Evolutionary conservation across 2,888 invertebrate species (phyloP).

Genomic region (Tipula confusa): DNA sequence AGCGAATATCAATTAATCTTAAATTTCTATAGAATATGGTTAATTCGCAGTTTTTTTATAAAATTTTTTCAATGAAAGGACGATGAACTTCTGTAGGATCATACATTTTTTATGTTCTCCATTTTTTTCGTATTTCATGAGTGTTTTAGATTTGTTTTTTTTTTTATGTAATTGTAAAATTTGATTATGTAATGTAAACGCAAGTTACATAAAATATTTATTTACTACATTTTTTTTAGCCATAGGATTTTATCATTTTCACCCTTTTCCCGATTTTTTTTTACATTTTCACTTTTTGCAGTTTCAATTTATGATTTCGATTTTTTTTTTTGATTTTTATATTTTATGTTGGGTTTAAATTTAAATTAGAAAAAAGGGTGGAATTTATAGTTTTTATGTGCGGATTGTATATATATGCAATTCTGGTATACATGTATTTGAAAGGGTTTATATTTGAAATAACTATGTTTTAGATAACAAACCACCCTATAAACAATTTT

Average conservation of each 20-base stretch:
- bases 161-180: too few species aligned
- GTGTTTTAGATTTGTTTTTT: neutral
- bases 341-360: constrained; percentile 4
- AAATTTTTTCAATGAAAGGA: neutral
- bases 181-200: neutral
- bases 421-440: neutral
- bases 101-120: neutral
- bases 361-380: constrained; percentile 7
- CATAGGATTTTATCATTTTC: neutral
- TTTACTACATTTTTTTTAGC: neutral
- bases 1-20: neutral
- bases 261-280: neutral
- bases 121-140: neutral
- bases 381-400: neutral
- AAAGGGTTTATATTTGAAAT: neutral
- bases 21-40: neutral
- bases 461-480: neutral
- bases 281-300: neutral
- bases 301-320: neutral
- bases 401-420: neutral
- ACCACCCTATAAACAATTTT: neutral
- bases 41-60: neutral
- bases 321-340: neutral
- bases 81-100: neutral
- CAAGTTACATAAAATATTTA: neutral